Conservation (phyloP, 2,888 invertebrate genomes). For the Caenorhabditis virilis region DNA sequence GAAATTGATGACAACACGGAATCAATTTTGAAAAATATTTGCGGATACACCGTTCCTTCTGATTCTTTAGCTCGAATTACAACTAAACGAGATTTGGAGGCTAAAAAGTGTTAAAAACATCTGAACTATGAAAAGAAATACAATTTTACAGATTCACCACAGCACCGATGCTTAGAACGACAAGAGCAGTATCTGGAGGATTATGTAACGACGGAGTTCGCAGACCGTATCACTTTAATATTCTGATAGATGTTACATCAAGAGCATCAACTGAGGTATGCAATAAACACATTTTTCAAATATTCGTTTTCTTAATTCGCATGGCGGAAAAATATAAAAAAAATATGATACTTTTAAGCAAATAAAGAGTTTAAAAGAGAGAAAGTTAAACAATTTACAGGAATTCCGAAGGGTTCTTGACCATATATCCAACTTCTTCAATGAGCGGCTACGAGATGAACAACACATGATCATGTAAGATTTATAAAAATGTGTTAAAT, state of each 20-base stretch:
- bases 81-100: slow-evolving; percentile 39
- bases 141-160: slow-evolving; percentile 34
- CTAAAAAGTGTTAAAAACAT: slow-evolving; percentile 4
- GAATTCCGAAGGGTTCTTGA: slow-evolving; percentile 53
- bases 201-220: slow-evolving; percentile 60
- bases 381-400: slow-evolving; percentile 30
- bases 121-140: neutral
- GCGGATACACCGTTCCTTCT: slow-evolving; percentile 41
- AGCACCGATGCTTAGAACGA: slow-evolving; percentile 46
- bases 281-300: too few species aligned
- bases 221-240: slow-evolving; percentile 57
- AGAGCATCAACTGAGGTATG: slow-evolving; percentile 43
- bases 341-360: too few species aligned
- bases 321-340: neutral
- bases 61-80: slow-evolving; percentile 23
- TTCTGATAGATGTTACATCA: slow-evolving; percentile 59
- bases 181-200: slow-evolving; percentile 51
- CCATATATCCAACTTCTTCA: slow-evolving; percentile 49
- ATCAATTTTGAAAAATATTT: slow-evolving; percentile 38
- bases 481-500: neutral
- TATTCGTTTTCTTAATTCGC: neutral
- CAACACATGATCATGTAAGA: slow-evolving; percentile 29
- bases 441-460: slow-evolving; percentile 49
- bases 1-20: slow-evolving; percentile 43
- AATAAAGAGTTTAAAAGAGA: too few species aligned